phyloP scores from a whole-genome alignment of 2,797 vertebrate species.

The Sciaenops ocellatus region DNA sequence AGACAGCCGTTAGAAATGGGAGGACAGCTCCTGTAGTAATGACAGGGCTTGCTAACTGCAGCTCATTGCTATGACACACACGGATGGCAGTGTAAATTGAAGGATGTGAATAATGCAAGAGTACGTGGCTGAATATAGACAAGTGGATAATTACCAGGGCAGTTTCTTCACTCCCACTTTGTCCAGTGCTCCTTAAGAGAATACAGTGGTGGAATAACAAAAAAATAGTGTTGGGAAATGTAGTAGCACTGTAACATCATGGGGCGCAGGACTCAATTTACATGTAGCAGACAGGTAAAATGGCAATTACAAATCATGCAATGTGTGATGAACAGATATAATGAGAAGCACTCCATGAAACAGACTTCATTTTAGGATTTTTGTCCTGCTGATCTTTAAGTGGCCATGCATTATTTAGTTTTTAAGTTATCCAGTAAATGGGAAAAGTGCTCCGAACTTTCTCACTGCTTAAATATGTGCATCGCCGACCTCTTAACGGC shows the following conservation, averaged over 20 bases:
- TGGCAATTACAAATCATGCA: not conserved
- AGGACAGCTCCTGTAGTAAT: conserved; percentile 79
- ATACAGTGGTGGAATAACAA: conserved; percentile 54
- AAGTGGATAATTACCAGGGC: conserved; percentile 80
- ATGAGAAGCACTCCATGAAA: conserved; percentile 12
- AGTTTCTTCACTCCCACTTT: conserved; percentile 69
- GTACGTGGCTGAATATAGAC: conserved; percentile 78
- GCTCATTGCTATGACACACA: conserved; percentile 79
- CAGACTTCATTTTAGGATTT: conserved; percentile 16
- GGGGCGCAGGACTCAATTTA: conserved; percentile 23
- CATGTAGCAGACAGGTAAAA: conserved; percentile 26
- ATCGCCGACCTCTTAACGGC: conserved; percentile 45
- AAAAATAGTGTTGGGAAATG: conserved; percentile 24
- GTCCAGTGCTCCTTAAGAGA: conserved; percentile 65
- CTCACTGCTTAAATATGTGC: conserved; percentile 36
- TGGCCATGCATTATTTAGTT: conserved; percentile 21
- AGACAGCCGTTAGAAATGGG: conserved; percentile 70
- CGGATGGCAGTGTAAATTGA: conserved; percentile 78
- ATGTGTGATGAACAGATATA: conserved; percentile 19
- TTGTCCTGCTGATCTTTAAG: not conserved
- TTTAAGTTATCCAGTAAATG: conserved; percentile 20
- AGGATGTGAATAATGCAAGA: conserved; percentile 82
- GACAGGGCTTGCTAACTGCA: conserved; percentile 80
- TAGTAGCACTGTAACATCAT: not conserved
- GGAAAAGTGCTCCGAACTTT: conserved; percentile 1